Percentiles rank a stretch among this genome's conserved stretches.
Conservation (phyloP, 2,113 vertebrate species). For the Myodes glareolus region DNA sequence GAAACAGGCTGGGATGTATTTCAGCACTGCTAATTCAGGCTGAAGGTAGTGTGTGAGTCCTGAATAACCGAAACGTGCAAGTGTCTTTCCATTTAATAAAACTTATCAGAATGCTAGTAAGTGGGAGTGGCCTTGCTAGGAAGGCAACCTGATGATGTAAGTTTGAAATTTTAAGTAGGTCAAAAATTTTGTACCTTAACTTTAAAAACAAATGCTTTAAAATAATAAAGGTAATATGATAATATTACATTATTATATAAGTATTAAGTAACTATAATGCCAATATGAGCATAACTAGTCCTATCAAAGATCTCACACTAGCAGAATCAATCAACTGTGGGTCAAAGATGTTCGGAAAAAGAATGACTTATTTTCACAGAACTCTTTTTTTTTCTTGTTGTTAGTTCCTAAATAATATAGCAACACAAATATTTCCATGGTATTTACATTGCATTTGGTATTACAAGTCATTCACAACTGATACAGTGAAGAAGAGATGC, state of each 20-base stretch:
- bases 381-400: neutral
- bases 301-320: neutral
- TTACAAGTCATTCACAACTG: neutral
- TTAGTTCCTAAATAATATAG: neutral
- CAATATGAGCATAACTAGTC: neutral
- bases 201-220: neutral
- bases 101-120: neutral
- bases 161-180: neutral
- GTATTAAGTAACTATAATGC: no score
- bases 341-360: neutral
- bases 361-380: neutral
- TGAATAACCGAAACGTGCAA: neutral
- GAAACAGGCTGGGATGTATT: neutral
- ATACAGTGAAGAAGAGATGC: neutral
- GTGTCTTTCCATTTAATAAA: neutral
- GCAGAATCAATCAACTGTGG: neutral
- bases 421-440: neutral
- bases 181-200: constrained; percentile 2
- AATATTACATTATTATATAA: no score
- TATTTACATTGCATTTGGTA: neutral
- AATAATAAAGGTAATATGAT: neutral
- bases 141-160: neutral
- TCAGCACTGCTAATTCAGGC: neutral
- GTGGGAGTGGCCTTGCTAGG: neutral
- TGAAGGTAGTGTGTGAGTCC: neutral